phyloP scores from a whole-genome alignment of 2,888 invertebrate genomes.

The Dendrolimus pini region DNA sequence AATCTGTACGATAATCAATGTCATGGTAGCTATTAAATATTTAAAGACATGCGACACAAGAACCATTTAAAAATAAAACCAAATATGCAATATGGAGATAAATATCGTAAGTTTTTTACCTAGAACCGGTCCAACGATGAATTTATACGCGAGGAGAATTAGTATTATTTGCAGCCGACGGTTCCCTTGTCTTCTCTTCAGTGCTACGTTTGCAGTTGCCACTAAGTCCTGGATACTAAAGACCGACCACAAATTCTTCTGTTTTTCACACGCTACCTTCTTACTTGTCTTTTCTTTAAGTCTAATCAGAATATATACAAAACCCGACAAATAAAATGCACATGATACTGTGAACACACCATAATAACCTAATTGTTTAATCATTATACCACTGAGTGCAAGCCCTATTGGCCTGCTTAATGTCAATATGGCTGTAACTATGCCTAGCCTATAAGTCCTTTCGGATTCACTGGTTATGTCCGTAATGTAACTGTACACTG shows the following conservation, averaged over 20 bases:
- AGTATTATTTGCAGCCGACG: constrained; percentile 58
- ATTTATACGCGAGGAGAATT: constrained; percentile 63
- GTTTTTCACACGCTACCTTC: constrained; percentile 42
- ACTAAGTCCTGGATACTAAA: constrained; percentile 55
- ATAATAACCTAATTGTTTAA: constrained; percentile 63
- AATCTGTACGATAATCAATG: too few relatives aligned
- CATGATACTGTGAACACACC: constrained; percentile 64
- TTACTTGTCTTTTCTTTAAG: constrained; percentile 53
- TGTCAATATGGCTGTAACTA: constrained; percentile 74
- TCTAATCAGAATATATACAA: constrained; percentile 59
- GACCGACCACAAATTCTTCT: constrained; percentile 38
- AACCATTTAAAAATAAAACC: too few relatives aligned
- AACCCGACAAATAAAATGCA: constrained; percentile 59
- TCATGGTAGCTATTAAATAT: too few relatives aligned
- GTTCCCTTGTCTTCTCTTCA: constrained; percentile 48
- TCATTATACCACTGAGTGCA: constrained; percentile 74
- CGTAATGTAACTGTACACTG: constrained; percentile 79
- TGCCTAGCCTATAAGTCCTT: constrained; percentile 78
- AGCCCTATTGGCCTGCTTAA: constrained; percentile 71
- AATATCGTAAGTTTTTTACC: constrained; percentile 37
- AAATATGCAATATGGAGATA: neutral
- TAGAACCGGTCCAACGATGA: constrained; percentile 70
- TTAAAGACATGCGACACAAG: too few relatives aligned
- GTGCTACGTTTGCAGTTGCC: constrained; percentile 66
- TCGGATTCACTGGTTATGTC: constrained; percentile 77